These are phyloP conservation scores for Talpa occidentalis DNA, from an alignment of 2,113 vertebrate genomes.

Conservation along the genomic window DNA sequence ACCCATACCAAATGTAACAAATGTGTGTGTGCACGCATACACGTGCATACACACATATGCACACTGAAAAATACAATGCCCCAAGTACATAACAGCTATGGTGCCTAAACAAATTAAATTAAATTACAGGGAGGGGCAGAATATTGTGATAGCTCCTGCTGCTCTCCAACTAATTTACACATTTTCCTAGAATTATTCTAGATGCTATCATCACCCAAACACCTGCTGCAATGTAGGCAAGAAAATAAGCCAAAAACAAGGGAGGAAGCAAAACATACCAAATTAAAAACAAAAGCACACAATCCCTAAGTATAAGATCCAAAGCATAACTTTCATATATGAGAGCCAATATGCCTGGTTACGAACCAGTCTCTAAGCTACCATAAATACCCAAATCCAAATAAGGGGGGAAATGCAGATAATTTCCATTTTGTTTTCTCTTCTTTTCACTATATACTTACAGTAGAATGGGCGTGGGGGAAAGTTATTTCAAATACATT, in stretches of 20 bases:
- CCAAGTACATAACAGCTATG: neutral
- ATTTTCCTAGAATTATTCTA: conserved; percentile 62
- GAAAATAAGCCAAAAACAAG: conserved; percentile 52
- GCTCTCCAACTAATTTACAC: conserved; percentile 54
- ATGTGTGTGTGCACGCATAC: no score
- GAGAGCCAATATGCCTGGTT: neutral
- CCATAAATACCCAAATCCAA: neutral
- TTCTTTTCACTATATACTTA: neutral
- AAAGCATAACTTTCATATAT: neutral
- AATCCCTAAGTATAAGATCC: neutral
- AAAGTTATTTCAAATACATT: neutral
- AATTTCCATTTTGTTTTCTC: neutral
- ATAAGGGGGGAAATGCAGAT: neutral
- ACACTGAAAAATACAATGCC: rapidly evolving
- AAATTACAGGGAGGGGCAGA: neutral
- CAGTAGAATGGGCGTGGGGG: neutral
- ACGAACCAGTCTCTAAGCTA: neutral
- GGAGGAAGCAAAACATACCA: neutral
- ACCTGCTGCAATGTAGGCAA: neutral
- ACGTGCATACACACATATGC: no score
- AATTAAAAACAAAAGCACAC: neutral
- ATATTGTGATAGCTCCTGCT: conserved; percentile 1
- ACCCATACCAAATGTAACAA: neutral
- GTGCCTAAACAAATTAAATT: neutral
- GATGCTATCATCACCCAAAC: conserved; percentile 56